A percentile compares a stretch with the other conserved stretches of the same genome.
Conservation (phyloP, 2,797 vertebrate species). For the Arnoldichthys spilopterus region DNA sequence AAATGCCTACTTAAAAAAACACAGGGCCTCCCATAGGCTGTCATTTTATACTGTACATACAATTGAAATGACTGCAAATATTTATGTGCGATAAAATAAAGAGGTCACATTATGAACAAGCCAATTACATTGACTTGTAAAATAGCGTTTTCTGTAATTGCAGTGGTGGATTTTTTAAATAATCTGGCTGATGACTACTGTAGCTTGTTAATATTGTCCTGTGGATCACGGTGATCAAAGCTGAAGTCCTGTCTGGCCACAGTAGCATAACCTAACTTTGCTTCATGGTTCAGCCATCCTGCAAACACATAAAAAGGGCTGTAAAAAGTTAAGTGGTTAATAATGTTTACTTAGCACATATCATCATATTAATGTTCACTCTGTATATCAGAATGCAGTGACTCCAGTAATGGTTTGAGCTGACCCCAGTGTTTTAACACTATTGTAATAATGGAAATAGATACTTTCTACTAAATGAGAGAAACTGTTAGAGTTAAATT, state of each 20-base stretch:
- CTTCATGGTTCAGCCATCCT: background rate
- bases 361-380: too few relatives aligned
- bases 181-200: background rate
- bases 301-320: background rate
- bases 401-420: too few relatives aligned
- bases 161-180: background rate
- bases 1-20: background rate
- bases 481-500: background rate
- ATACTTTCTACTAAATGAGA: too few relatives aligned
- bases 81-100: background rate
- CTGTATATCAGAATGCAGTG: too few relatives aligned
- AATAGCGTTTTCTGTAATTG: background rate
- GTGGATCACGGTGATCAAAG: background rate
- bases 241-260: background rate
- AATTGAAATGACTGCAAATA: background rate
- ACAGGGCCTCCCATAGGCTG: background rate
- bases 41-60: background rate
- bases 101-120: background rate
- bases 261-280: background rate
- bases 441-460: too few relatives aligned
- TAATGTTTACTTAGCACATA: too few relatives aligned
- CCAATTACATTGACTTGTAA: background rate
- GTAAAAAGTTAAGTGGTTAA: background rate
- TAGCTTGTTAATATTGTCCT: background rate
- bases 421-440: too few relatives aligned